These are phyloP conservation scores for Glaucopsyche alexis DNA, from an alignment of 2,888 invertebrate genomes.

Conservation along the genomic window DNA sequence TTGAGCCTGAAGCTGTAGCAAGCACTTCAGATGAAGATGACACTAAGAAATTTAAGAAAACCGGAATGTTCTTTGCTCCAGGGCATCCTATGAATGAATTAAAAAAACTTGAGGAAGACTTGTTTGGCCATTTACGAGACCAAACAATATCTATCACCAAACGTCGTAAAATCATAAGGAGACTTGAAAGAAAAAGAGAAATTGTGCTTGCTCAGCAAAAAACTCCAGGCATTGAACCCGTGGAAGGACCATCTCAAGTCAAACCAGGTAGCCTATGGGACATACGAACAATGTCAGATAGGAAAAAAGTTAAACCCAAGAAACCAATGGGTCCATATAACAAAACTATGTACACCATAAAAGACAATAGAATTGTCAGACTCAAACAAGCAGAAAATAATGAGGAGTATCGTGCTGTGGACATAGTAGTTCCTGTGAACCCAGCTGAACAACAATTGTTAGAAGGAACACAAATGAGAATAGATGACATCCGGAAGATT, in stretches of 20 bases:
- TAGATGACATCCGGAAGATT: conserved; percentile 76
- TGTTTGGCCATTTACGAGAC: conserved; percentile 71
- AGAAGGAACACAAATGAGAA: conserved; percentile 70
- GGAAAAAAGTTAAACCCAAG: conserved; percentile 42
- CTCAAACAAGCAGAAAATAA: conserved; percentile 50
- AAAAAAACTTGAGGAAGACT: conserved; percentile 67
- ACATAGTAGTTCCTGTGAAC: conserved; percentile 62
- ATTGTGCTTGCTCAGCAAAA: conserved; percentile 51
- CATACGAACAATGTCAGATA: conserved; percentile 52
- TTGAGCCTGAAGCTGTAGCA: conserved; percentile 43
- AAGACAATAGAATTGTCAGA: conserved; percentile 72
- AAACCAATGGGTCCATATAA: conserved; percentile 56
- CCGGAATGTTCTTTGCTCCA: conserved; percentile 56
- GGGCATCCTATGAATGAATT: conserved; percentile 78
- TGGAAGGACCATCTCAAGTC: conserved; percentile 39
- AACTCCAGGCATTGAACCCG: conserved; percentile 43
- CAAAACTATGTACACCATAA: conserved; percentile 72
- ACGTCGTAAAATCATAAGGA: conserved; percentile 68
- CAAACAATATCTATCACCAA: conserved; percentile 63
- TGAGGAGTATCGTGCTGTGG: conserved; percentile 56
- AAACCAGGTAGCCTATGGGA: conserved; percentile 70
- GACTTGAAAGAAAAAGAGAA: conserved; percentile 68
- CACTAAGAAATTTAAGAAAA: conserved; percentile 45
- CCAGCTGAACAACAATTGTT: conserved; percentile 60
- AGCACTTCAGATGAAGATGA: conserved; percentile 50